Evolutionary conservation across 1,140 invertebrate species (phyloP).

Genomic region (Drosophila guanche): DNA sequence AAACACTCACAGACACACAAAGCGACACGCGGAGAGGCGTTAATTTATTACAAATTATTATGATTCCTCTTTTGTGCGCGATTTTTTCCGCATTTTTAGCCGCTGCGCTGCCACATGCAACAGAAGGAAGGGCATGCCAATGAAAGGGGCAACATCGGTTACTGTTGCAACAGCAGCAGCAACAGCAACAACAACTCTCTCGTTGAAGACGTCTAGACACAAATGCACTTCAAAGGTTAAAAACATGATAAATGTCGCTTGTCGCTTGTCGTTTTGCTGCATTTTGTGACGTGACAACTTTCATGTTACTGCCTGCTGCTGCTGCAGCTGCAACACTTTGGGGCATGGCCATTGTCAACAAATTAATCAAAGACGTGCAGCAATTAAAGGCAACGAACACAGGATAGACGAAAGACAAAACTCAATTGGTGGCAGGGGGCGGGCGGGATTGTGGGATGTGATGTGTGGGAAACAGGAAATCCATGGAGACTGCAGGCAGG

Average conservation of each 20-base stretch:
- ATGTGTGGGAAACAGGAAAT: constrained; percentile 10
- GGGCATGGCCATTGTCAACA: constrained; percentile 61
- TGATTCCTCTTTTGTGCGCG: constrained; percentile 67
- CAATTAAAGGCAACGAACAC: constrained; percentile 53
- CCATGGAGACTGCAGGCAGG: constrained; percentile 8
- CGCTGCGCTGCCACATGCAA: no score
- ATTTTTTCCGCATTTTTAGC: constrained; percentile 40
- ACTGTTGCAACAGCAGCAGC: constrained; percentile 19
- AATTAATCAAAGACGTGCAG: constrained; percentile 73
- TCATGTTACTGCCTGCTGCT: constrained; percentile 58
- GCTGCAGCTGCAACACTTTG: constrained; percentile 56
- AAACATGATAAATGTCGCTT: constrained; percentile 80
- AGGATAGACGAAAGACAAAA: background rate
- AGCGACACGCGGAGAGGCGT: constrained; percentile 51
- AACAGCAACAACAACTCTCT: constrained; percentile 47
- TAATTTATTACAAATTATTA: constrained; percentile 83
- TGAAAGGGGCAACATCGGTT: constrained; percentile 14
- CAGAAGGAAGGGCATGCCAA: no score
- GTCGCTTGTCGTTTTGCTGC: constrained; percentile 49
- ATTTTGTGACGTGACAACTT: constrained; percentile 70
- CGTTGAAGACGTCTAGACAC: constrained; percentile 81
- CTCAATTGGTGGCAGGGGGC: no score
- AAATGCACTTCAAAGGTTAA: constrained; percentile 82
- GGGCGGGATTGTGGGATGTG: no score
- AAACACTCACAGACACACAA: constrained; percentile 8